Conservation (phyloP, 2,888 invertebrate species). For the Nephrotoma appendiculata region DNA sequence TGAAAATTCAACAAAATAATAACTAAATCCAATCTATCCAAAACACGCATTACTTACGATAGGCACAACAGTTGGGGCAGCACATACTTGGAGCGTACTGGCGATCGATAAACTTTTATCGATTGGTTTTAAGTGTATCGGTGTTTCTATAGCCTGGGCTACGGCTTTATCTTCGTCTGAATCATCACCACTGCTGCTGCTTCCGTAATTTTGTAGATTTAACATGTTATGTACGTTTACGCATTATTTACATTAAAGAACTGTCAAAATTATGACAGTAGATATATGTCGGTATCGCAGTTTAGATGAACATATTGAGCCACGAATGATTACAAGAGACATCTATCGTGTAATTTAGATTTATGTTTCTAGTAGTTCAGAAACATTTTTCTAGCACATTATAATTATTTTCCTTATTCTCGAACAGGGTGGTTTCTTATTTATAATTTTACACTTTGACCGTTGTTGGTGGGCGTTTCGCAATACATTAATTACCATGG, state of each 20-base stretch:
- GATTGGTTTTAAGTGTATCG: conserved; percentile 41
- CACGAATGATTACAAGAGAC: background rate
- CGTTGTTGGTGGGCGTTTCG: too few relatives aligned
- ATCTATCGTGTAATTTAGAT: background rate
- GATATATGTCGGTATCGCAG: background rate
- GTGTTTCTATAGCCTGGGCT: conserved; percentile 32
- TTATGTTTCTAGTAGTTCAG: background rate
- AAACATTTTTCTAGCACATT: too few relatives aligned
- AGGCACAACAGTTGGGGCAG: conserved; percentile 73
- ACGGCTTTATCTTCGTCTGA: conserved; percentile 15
- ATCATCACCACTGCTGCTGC: conserved; percentile 45
- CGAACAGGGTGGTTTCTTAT: too few relatives aligned
- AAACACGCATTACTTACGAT: conserved; percentile 39
- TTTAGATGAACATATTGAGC: background rate
- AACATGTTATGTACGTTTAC: conserved; percentile 40
- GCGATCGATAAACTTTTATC: conserved; percentile 42
- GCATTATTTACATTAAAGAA: background rate
- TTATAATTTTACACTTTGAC: too few relatives aligned
- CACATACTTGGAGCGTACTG: conserved; percentile 53
- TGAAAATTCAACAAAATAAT: conserved; percentile 26
- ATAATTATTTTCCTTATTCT: too few relatives aligned
- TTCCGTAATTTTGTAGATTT: conserved; percentile 58
- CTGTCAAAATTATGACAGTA: background rate
- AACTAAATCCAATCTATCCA: background rate
- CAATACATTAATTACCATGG: too few relatives aligned